phyloP scores from a whole-genome alignment of 2,888 invertebrate genomes.

The Zaprionus obscuricornis region DNA sequence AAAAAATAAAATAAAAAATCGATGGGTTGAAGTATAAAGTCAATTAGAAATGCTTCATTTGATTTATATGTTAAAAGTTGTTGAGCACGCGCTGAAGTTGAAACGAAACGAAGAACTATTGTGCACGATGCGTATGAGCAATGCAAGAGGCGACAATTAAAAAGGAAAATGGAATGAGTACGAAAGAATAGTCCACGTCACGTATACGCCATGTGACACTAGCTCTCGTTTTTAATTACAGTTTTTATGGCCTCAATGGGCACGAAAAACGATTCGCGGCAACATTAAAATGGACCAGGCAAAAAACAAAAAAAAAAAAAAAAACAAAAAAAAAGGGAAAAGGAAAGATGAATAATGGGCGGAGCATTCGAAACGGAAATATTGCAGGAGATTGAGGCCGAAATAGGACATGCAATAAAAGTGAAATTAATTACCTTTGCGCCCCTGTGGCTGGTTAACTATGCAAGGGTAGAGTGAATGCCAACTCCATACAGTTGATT shows the following conservation, averaged over 20 bases:
- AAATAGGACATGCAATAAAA: conserved; percentile 67
- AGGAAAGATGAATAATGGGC: conserved; percentile 47
- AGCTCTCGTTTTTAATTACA: conserved; percentile 74
- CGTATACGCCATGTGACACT: conserved; percentile 76
- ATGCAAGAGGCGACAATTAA: conserved; percentile 53
- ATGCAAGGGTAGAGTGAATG: background rate
- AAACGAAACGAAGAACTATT: conserved; percentile 4
- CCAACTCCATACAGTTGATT: background rate
- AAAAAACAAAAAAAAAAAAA: conserved; percentile 7
- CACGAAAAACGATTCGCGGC: conserved; percentile 56
- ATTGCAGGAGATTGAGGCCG: conserved; percentile 14
- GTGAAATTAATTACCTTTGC: conserved; percentile 67
- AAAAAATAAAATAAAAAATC: conserved; percentile 26
- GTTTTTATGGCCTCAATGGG: conserved; percentile 59
- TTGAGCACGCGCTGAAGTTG: conserved; percentile 19
- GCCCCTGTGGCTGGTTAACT: conserved; percentile 22
- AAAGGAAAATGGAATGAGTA: conserved; percentile 25
- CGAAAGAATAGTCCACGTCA: conserved; percentile 41
- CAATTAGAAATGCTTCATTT: conserved; percentile 20
- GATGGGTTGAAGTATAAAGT: conserved; percentile 3
- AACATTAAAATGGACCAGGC: conserved; percentile 30
- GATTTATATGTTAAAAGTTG: conserved; percentile 4
- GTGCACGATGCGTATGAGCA: conserved; percentile 50
- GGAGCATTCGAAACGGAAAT: conserved; percentile 24
- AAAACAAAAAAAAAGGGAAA: conserved; percentile 3